Evolutionary conservation across 2,113 vertebrate genomes (phyloP), one percentile per base, ranked within the genome.

Genomic region (Alces alces): DNA sequence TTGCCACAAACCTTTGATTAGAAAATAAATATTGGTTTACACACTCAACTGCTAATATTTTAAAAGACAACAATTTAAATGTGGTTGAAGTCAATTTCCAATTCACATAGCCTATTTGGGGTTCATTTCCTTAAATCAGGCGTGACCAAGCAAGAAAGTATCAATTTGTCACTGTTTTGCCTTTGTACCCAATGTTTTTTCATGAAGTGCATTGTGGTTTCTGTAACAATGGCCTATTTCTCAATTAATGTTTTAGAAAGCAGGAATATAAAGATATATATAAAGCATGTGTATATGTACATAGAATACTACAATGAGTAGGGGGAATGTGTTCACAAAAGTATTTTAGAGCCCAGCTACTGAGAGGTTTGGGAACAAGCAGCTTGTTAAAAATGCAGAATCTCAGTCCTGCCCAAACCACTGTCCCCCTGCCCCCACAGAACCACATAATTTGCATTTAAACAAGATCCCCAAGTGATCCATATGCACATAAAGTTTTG

Each of bases 51-150:
- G 97, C 95, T 96, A 92, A 98, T 96, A 97, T 96, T 97, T 97
- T 96, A 86, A 95, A 89, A 90, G 60, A 93, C 89, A 92, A 87
- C 70, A 45, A 94, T 93, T 97, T 97, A 91, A 96, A 97, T 89
- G 96, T 80, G 94, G 89, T 89, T 50, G 60, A 93, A 98, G 98
- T 94, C 96, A 96, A 94, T 95, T 97, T 98, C 96, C 96, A 97
- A 98, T 98, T 98, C 91, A 66, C 83, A 96, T 47, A 91, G 58
- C 94, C 64, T 90, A 73, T 98, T 97, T 94, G 52, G 97, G 93
- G 93, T 96, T 96, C 88, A 91, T 96, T 97, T 96, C 82, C 94
- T 95, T 96, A 96, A 95, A 97, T 94, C 70, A 92, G 95, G 97
- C 60, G 9, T 97, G 97, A 97, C 66, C 27, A 86, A 89, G 93